Conservation (phyloP, 2,888 invertebrate species). For the Sinelater perroti region DNA sequence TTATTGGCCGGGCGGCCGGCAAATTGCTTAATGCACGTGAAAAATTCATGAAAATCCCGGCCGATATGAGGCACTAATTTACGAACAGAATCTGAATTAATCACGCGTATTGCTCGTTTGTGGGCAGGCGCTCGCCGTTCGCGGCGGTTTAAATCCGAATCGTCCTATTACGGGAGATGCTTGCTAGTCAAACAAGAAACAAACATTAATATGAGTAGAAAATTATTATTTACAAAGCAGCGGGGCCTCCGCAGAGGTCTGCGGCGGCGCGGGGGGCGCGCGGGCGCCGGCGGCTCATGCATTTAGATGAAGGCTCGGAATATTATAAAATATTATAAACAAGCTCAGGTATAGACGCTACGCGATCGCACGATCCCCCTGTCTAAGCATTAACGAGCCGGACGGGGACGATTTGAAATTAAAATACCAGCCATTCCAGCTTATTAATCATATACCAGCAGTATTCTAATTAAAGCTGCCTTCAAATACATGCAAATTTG, state of each 20-base stretch:
- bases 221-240: conserved; percentile 58
- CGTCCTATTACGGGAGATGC: conserved; percentile 52
- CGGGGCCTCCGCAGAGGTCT: conserved; percentile 47
- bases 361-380: conserved; percentile 37
- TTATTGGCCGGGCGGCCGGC: no score
- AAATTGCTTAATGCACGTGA: conserved; percentile 13
- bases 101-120: conserved; percentile 30
- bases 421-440: conserved; percentile 29
- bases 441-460: conserved; percentile 29
- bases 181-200: conserved; percentile 50
- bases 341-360: conserved; percentile 47
- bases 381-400: conserved; percentile 40
- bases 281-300: conserved; percentile 48
- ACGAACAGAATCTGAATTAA: conserved; percentile 30
- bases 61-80: conserved; percentile 27
- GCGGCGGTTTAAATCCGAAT: conserved; percentile 53
- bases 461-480: conserved; percentile 9
- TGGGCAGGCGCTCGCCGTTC: conserved; percentile 20
- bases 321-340: conserved; percentile 56
- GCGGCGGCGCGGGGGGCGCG: conserved; percentile 41
- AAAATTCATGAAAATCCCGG: conserved; percentile 12
- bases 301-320: conserved; percentile 54
- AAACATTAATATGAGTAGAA: conserved; percentile 58
- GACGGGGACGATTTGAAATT: conserved; percentile 29
- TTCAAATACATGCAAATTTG: conserved; percentile 14